A percentile compares a stretch with the other conserved stretches of the same genome.
Evolutionary conservation across 2,797 vertebrate species (phyloP).

Genomic region (Tragopan temminckii): DNA sequence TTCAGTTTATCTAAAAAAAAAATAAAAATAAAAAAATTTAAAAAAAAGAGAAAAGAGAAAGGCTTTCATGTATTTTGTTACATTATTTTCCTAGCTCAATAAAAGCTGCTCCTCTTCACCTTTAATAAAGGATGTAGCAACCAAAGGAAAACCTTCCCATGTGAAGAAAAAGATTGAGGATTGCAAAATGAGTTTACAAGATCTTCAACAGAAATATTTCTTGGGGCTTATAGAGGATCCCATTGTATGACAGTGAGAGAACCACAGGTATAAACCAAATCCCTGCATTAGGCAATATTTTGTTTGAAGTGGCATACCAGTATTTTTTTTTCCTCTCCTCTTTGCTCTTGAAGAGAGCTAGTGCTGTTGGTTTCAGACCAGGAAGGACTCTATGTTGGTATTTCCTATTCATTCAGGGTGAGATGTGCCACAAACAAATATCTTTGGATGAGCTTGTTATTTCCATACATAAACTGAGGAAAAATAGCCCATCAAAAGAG

Average conservation of each 20-base stretch:
- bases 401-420: background rate
- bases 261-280: background rate
- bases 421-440: background rate
- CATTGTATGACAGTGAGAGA: background rate
- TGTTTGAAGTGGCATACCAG: background rate
- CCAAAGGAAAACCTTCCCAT: background rate
- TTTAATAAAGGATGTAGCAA: background rate
- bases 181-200: background rate
- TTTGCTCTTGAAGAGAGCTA: background rate
- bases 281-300: background rate
- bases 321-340: background rate
- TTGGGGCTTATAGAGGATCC: background rate
- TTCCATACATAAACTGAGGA: background rate
- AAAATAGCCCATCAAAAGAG: background rate
- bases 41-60: background rate
- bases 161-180: background rate
- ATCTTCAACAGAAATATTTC: background rate
- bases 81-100: background rate
- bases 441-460: background rate
- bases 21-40: background rate
- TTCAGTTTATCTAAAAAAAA: slow-evolving; percentile 44
- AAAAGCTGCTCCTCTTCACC: background rate
- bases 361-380: background rate
- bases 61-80: background rate
- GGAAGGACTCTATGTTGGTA: background rate